Base-by-base conservation (phyloP, 2,888 invertebrate species). In the Drosophila nigricruria region DNA sequence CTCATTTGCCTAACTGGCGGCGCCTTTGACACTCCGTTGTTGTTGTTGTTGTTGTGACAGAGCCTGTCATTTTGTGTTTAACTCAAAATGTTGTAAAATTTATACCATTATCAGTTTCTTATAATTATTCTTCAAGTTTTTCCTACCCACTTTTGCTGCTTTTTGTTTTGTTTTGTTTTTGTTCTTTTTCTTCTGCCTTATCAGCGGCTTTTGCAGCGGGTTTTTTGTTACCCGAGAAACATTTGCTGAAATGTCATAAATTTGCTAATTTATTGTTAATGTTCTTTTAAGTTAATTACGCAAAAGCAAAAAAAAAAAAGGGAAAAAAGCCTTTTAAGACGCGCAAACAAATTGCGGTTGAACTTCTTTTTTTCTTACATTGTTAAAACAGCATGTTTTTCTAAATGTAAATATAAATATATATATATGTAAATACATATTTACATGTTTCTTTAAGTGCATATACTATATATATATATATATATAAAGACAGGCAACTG, bases 1-100 rank as follows among this genome's bases (percentile, higher is more conserved):
- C 79, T 83, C 81, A 87, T 83, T 88, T 86, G 77, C 72, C 74
- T 82, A 86, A 75, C 87, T 70, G 89, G 89, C 75, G 67, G 63
- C 60, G 25, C 60, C 69, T 76, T 76, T 79, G 74, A 73, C 75
- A 59, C 40, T 60, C 53, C 61, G 59, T 36, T 60, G 56, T 23
- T 47, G 57, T 12, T 52, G 54, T 27, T 47, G 58, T 23, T 52
- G 53, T 8, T 53, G 25, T 75, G 78, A 79, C 87, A 76, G 40
- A 27, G 50, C 59, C 81, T 81, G 82, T 87, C 88, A 81, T 69
- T 83, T 81, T 64, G 76, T 79, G 70, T 87, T 83, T 74, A 85
- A 71, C 45, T 74, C 68, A 73, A 84, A 73, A 52, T 62, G 68
- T 42, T 81, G 73, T 84, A 76, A 83, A 89, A 66, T 73, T 53